phyloP scores from a whole-genome alignment of 2,113 vertebrate genomes.

The Isichthys henryi region DNA sequence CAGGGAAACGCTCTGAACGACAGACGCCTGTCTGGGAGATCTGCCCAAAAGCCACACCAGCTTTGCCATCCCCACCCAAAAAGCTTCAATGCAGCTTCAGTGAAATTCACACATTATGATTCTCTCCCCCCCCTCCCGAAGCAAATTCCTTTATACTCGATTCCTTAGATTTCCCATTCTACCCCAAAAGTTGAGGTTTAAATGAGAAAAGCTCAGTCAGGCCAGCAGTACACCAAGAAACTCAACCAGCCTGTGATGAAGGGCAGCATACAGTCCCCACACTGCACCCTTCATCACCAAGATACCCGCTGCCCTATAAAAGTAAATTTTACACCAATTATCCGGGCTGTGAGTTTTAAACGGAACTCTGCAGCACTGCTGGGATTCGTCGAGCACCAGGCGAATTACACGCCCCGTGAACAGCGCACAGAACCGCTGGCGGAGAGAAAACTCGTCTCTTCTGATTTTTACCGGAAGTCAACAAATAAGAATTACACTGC shows the following conservation, averaged over 20 bases:
- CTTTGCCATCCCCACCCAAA: neutral
- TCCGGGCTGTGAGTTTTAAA: neutral
- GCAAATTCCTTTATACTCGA: neutral
- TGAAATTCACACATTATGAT: neutral
- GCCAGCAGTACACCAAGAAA: neutral
- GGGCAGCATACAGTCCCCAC: neutral
- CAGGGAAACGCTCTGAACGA: neutral
- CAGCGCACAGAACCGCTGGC: neutral
- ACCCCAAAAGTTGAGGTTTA: neutral
- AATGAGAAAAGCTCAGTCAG: neutral
- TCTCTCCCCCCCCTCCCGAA: neutral
- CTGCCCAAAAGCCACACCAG: neutral
- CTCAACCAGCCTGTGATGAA: neutral
- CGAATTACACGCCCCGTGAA: neutral
- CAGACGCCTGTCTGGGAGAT: neutral
- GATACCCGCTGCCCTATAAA: neutral
- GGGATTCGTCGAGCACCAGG: neutral
- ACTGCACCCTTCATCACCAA: neutral
- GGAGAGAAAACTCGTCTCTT: neutral
- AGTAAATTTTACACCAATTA: neutral
- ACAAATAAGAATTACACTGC: neutral
- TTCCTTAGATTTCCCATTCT: neutral
- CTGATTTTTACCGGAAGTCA: neutral
- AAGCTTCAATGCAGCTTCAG: neutral
- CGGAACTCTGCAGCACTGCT: neutral